A percentile compares a stretch with the other conserved stretches of the same genome.
Evolutionary conservation across 1,140 invertebrate species (phyloP).

Genomic region (Hetaerina americana): DNA sequence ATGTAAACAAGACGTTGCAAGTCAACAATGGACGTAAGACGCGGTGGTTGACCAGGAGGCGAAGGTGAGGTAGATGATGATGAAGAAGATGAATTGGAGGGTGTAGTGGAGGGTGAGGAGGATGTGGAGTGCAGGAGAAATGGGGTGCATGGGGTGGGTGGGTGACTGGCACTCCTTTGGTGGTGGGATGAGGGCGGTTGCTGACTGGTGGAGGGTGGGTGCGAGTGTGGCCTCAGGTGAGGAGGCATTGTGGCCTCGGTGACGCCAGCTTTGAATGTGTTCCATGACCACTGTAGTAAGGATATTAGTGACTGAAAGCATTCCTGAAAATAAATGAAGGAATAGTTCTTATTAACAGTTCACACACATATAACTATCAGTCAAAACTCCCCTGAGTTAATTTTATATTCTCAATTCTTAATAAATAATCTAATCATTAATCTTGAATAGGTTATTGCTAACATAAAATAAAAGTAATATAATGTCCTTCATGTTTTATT

Average conservation of each 20-base stretch:
- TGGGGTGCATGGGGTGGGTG: constrained; percentile 25
- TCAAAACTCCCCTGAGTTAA: too few species aligned
- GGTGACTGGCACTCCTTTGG: constrained; percentile 29
- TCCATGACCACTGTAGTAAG: constrained; percentile 70
- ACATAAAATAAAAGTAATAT: too few species aligned
- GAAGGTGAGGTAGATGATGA: constrained; percentile 8
- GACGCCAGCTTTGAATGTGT: constrained; percentile 52
- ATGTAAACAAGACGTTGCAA: constrained; percentile 80
- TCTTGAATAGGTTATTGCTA: background rate
- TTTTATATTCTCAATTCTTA: background rate
- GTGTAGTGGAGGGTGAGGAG: constrained; percentile 20
- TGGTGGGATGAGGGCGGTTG: too few species aligned
- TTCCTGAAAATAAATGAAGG: constrained; percentile 32
- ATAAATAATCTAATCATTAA: background rate
- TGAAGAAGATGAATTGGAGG: background rate
- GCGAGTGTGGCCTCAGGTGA: background rate
- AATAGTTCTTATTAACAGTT: background rate
- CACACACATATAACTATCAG: background rate
- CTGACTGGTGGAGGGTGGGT: too few species aligned
- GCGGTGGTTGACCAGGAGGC: constrained; percentile 17
- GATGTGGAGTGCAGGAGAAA: constrained; percentile 21
- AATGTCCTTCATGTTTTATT: too few species aligned
- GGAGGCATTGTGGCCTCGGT: constrained; percentile 27
- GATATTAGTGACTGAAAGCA: constrained; percentile 75
- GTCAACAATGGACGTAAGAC: constrained; percentile 39